A percentile compares a stretch with the other conserved stretches of the same genome.
Conservation (phyloP, 2,113 vertebrate species). For the Herpetotheres cachinnans region DNA sequence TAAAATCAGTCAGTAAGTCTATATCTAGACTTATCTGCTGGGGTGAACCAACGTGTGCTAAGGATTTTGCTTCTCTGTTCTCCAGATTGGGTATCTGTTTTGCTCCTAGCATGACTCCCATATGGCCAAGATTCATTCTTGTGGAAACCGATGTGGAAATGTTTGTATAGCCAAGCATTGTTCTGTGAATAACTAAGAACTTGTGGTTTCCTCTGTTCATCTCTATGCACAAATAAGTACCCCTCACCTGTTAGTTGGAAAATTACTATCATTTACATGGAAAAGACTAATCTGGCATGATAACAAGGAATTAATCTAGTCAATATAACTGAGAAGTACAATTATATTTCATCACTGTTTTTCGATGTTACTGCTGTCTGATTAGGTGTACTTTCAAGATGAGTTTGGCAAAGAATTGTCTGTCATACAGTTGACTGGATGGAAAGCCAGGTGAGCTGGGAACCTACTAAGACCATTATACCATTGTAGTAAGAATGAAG, state of each 20-base stretch:
- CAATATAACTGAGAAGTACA: not conserved
- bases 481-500: not conserved
- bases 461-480: not conserved
- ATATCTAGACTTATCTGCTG: not conserved
- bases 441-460: not conserved
- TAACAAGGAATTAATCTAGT: not conserved
- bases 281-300: not conserved
- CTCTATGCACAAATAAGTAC: not conserved
- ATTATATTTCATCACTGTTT: not conserved
- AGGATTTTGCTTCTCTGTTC: not conserved
- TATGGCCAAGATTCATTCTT: not conserved
- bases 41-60: not conserved
- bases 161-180: not conserved
- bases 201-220: not conserved
- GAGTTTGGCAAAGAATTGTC: not conserved
- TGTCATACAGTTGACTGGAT: not conserved
- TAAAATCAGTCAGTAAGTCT: not conserved
- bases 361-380: not conserved
- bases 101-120: not conserved
- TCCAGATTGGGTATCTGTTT: not conserved
- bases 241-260: not conserved
- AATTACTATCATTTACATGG: not conserved
- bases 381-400: not conserved
- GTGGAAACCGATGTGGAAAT: not conserved
- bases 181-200: not conserved